A percentile compares a stretch with the other conserved stretches of the same genome.
Evolutionary conservation across 2,888 invertebrate genomes (phyloP).

Genomic region (Lochmaea crataegi): DNA sequence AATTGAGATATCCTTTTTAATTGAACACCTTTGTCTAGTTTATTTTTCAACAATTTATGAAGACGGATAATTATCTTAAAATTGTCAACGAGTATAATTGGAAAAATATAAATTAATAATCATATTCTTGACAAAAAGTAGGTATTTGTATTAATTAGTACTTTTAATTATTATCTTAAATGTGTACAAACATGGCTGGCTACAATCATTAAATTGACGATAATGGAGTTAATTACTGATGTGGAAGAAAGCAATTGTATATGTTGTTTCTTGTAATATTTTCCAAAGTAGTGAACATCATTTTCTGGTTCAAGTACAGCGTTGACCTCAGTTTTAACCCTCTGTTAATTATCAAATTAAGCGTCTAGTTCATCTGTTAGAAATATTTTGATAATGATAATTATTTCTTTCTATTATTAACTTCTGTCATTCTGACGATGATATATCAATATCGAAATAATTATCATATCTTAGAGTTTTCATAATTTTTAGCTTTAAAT

Average conservation of each 20-base stretch:
- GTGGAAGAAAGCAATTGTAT: neutral
- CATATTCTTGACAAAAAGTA: neutral
- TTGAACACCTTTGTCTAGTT: no score
- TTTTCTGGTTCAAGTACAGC: neutral
- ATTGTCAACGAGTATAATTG: neutral
- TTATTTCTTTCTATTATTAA: no score
- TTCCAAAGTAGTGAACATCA: neutral
- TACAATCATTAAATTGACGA: neutral
- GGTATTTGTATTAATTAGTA: neutral
- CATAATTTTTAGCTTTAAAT: no score
- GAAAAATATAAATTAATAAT: neutral
- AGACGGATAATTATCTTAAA: neutral
- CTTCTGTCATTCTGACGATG: no score
- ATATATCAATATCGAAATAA: no score
- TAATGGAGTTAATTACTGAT: neutral
- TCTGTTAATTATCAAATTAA: neutral
- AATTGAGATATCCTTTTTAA: no score
- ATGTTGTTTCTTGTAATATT: neutral
- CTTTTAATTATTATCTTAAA: neutral
- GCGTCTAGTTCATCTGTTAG: neutral
- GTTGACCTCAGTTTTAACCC: neutral
- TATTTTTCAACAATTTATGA: no score
- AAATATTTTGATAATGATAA: no score
- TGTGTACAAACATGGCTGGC: neutral
- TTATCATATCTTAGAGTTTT: no score